Evolutionary conservation across 2,888 invertebrate genomes (phyloP).

Genomic region (Panopea generosa): DNA sequence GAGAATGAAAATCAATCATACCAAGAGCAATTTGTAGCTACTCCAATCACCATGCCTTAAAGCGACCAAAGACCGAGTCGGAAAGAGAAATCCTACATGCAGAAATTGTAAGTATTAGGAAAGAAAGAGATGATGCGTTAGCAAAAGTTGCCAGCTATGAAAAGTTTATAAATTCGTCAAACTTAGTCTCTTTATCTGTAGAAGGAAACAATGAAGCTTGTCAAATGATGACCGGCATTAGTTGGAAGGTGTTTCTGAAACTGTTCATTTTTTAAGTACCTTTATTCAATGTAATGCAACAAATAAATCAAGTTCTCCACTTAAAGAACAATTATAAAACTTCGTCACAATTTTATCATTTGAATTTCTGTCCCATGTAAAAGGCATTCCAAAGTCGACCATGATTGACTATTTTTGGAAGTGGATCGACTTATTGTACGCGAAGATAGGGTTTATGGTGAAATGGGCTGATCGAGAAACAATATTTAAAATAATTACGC

Average conservation of each 20-base stretch:
- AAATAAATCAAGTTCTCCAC: neutral
- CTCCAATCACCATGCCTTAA: neutral
- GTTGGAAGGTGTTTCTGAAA: conserved; percentile 27
- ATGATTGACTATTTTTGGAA: conserved; percentile 46
- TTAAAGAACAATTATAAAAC: conserved; percentile 41
- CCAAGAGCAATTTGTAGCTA: neutral
- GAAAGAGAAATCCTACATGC: neutral
- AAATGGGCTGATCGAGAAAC: conserved; percentile 43
- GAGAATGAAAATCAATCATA: too few relatives aligned
- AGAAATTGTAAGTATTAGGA: neutral
- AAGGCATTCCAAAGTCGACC: conserved; percentile 31
- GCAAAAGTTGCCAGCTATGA: neutral
- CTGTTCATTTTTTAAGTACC: conserved; percentile 14
- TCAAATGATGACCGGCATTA: conserved; percentile 28
- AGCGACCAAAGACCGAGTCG: neutral
- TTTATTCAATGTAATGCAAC: neutral
- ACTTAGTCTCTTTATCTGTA: conserved; percentile 1
- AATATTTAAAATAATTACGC: conserved; percentile 8
- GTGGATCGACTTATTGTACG: conserved; percentile 43
- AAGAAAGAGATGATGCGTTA: neutral
- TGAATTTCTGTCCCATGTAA: conserved; percentile 28
- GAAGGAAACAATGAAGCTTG: conserved; percentile 28
- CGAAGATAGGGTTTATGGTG: conserved; percentile 41
- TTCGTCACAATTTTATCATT: conserved; percentile 43
- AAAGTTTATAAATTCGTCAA: neutral